Base-by-base conservation (phyloP, 2,888 invertebrate species). In the Lasioglossum vierecki region DNA sequence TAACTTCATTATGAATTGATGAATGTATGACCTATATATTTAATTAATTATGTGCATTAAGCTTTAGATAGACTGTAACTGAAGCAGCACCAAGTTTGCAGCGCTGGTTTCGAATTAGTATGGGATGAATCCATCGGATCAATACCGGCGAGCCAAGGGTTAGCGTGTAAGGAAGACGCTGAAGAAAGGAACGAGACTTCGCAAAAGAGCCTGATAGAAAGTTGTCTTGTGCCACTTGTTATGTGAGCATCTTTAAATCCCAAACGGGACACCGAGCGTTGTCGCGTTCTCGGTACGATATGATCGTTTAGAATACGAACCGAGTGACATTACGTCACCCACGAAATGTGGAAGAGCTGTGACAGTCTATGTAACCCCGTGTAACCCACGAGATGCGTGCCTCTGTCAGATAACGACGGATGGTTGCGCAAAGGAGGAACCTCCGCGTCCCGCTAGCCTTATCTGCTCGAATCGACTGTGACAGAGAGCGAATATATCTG, bases 201-300 rank as follows among this genome's bases (percentile, higher is more conserved):
- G 26, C 60, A 26, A 60, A 60, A 60, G 60, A 60, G 60, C 6
- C 26, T 71, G 75, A 85, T 89, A 89, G 89, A 89, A 89, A 89
- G 89, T 82, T 85, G 88, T 87, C 76, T 85, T 84, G 89, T 88
- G 87, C 89, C 39, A 89, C 89, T 89, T 89, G 88, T 88, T 88
- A 76, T 85, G 63, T 82, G 79, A 72, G 63, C 39, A 66, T 68
- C 84, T 84, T 89, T 83, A 83, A 39, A 49, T 53, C 57, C 60
- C 74, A 80, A 82, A 26, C 78, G 82, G 80, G 63, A 75, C 26
- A 35, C 18, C 66, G 44, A 70, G n/a, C 57, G 77, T 80, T 79
- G 80, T 57, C 63, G 46, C 66, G 70, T 76, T 30, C 44, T 44
- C 35, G 30, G 35, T 35, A 66, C 66, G 44, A 22, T 22, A 15